Base-by-base conservation (phyloP, 1,140 invertebrate genomes). In the Danaus melanippus region DNA sequence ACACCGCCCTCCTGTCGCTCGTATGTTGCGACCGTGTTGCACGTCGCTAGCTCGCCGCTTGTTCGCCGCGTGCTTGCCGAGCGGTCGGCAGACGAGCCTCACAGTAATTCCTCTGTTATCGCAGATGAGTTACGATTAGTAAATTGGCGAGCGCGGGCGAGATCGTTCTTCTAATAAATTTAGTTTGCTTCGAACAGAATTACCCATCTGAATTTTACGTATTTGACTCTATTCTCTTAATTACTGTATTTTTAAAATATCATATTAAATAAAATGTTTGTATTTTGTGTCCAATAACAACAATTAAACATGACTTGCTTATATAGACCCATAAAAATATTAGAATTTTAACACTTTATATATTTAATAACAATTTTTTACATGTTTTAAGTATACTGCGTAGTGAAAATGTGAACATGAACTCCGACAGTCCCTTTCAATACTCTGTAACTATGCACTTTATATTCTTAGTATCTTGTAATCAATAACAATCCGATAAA, bases 51-150 rank as follows among this genome's bases (percentile, higher is more conserved):
- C 39, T n/a, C 9, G 39, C 42, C 17, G 11, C 39, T 39, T 54
- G 44, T 42, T 49, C 41, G 39, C 41, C 41, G n/a, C 12, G 10
- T 11, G 32, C 39, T n/a, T 9, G 39, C 42, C 11, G 39, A 50
- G 8, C 15, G 46, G 1, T 32, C 9, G 17, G 6, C 21, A 8
- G 21, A 32, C 21, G 21, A 32, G 50, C 55, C 60, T 41, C 45
- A 32, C 48, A 53, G 56, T 65, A 61, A 64, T 66, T 60, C 64
- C 50, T 46, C 62, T 64, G 67, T 68, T 75, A 78, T 76, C 71
- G 62, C 51, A 64, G 76, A 76, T 79, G 76, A 79, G 66, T 76
- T 79, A 79, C 76, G 76, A 79, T 79, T 79, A 79, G 69, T 70
- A 76, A 79, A 76, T 79, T 76, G 74, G 76, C 74, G 72, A 74